Evolutionary conservation across 2,797 vertebrate genomes (phyloP), one percentile per base, ranked within the genome.

Genomic region (Serranus cabrilla): DNA sequence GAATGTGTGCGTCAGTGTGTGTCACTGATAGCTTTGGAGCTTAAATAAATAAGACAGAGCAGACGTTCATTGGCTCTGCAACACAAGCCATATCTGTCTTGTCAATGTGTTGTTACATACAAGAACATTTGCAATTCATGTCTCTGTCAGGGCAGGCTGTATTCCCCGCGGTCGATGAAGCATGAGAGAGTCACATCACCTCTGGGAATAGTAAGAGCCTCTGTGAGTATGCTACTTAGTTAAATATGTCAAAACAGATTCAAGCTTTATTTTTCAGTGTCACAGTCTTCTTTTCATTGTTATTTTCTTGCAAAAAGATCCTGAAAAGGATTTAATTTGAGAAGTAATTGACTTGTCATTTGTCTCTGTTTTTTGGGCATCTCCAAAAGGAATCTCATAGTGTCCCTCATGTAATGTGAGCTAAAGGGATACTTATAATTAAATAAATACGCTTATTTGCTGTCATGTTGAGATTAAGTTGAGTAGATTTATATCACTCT

Each of bases 11-110:
- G 56, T 62, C 17, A 59, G 55, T 18, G 74, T 60, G 54, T 68
- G 65, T 55, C 59, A 59, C 66, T 52, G 64, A 74, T 71, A 60
- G 63, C 70, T 71, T 50, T 42, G 23, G 59, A 74, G 39, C n/a
- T 52, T 84, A 80, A 88, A 81, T 70, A 57, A 78, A 83, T 54
- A 84, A 16, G 69, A 84, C 69, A 68, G 67, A 75, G 58, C 61
- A 77, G 50, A 71, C n/a, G 4, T 50, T 65, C 46, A 45, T 39
- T 58, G 69, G 74, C 50, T 67, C 47, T 21, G 52, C 56, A 66
- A 14, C 40, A 54, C 43, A 74, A 77, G 50, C 71, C 46, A 34
- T 80, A 65, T 75, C 61, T 56, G 40, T 66, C 58, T 70, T 58
- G 52, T 61, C 57, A 21, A 27, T 37, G 45, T 65, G 42, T 63